Evolutionary conservation across 2,888 invertebrate genomes (phyloP).

Genomic region (Platynereis dumerilii): DNA sequence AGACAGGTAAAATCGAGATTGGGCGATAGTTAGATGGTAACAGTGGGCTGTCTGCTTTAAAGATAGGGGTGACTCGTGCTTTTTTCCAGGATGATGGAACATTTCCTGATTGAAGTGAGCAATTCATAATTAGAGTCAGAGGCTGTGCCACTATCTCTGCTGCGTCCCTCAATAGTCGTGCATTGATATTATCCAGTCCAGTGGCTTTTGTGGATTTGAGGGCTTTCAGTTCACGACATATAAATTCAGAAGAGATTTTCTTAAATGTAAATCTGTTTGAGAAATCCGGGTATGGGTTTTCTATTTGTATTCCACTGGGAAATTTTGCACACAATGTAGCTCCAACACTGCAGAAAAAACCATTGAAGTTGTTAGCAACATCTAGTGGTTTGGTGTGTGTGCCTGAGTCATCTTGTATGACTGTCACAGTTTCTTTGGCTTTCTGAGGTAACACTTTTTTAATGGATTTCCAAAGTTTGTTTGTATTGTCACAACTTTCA

Average conservation of each 20-base stretch:
- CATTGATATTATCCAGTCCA: constrained; percentile 1
- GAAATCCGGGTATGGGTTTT: constrained; percentile 5
- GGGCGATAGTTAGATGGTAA: constrained; percentile 6
- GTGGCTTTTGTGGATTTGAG: background rate
- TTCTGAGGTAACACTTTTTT: background rate
- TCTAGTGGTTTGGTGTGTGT: background rate
- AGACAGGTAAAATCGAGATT: background rate
- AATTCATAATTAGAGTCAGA: constrained; percentile 1
- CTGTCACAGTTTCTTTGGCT: background rate
- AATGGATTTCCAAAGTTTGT: constrained; percentile 7
- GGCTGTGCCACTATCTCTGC: constrained; percentile 1
- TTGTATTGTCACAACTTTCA: background rate
- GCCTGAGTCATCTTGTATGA: background rate
- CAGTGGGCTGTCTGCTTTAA: constrained; percentile 1
- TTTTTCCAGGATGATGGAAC: background rate
- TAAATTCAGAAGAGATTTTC: background rate
- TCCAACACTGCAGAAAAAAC: constrained; percentile 5
- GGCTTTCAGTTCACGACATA: background rate
- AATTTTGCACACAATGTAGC: background rate
- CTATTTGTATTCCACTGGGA: background rate
- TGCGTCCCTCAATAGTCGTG: constrained; percentile 1
- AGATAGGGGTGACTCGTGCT: constrained; percentile 7
- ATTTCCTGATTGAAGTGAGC: background rate
- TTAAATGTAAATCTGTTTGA: background rate
- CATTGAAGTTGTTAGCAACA: background rate